phyloP scores from a whole-genome alignment of 2,888 invertebrate genomes.

The Catocala sponsa region DNA sequence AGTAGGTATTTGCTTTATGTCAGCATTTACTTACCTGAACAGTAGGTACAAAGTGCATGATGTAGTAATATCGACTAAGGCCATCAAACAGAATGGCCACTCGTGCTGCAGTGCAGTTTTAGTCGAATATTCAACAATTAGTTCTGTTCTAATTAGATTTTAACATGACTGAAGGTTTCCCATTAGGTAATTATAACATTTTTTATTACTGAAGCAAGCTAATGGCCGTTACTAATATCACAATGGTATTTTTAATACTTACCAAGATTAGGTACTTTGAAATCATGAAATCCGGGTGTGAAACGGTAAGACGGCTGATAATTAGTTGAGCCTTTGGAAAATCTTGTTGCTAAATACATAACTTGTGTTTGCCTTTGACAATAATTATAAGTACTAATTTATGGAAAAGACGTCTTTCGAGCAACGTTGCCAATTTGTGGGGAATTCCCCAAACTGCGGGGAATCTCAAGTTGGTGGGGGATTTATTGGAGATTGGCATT shows the following conservation, averaged over 20 bases:
- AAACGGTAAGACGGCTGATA: not conserved
- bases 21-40: not conserved
- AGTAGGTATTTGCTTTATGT: not conserved
- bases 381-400: too few species aligned
- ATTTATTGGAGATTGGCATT: too few species aligned
- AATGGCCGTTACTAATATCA: constrained; percentile 5
- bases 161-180: constrained; percentile 18
- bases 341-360: not conserved
- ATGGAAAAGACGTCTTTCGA: too few species aligned
- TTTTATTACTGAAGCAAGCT: constrained; percentile 7
- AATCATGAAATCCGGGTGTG: not conserved
- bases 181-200: constrained; percentile 15
- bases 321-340: constrained; percentile 1
- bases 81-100: constrained; percentile 4
- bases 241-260: constrained; percentile 8
- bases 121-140: constrained; percentile 11
- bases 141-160: constrained; percentile 18
- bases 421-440: too few species aligned
- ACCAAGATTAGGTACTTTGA: constrained; percentile 2
- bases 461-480: too few species aligned
- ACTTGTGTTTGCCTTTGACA: too few species aligned
- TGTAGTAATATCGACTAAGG: constrained; percentile 7
- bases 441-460: too few species aligned
- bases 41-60: too few species aligned
- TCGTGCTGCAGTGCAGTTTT: constrained; percentile 17